Conservation (phyloP, 2,113 vertebrate genomes). For the Nanorana parkeri region DNA sequence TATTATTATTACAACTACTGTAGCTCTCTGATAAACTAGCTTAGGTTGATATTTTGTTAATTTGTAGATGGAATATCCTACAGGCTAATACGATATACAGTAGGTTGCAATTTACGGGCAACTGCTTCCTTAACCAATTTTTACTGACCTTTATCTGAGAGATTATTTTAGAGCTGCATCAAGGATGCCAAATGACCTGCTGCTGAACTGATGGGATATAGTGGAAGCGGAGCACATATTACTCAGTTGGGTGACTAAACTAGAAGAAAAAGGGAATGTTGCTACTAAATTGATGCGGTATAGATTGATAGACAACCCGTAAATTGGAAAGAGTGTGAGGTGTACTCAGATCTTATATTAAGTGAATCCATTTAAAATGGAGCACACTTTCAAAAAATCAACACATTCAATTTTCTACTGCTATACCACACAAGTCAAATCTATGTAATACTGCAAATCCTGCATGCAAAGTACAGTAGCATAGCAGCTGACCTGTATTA, state of each 20-base stretch:
- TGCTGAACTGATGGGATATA: conserved; percentile 20
- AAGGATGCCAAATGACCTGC: conserved; percentile 47
- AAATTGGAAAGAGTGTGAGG: conserved; percentile 1
- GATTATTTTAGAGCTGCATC: conserved; percentile 30
- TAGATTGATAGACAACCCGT: conserved; percentile 16
- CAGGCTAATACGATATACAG: not conserved
- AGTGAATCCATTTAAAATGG: conserved; percentile 19
- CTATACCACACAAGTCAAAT: no score
- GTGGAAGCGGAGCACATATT: conserved; percentile 25
- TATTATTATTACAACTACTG: no score
- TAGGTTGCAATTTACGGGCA: not conserved
- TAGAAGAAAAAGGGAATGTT: not conserved
- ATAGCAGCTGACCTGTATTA: no score
- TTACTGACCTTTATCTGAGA: conserved; percentile 42
- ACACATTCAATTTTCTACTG: no score
- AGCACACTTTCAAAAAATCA: not conserved
- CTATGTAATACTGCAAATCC: no score
- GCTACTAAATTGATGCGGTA: conserved; percentile 6
- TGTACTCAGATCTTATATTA: not conserved
- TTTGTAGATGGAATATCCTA: not conserved
- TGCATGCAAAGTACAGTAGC: no score
- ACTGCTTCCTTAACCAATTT: conserved; percentile 22
- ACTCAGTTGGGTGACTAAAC: conserved; percentile 47
- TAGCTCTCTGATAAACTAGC: not conserved
- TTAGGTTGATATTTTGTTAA: not conserved